phyloP scores from a whole-genome alignment of 2,888 invertebrate species.

The Polyommatus icarus region DNA sequence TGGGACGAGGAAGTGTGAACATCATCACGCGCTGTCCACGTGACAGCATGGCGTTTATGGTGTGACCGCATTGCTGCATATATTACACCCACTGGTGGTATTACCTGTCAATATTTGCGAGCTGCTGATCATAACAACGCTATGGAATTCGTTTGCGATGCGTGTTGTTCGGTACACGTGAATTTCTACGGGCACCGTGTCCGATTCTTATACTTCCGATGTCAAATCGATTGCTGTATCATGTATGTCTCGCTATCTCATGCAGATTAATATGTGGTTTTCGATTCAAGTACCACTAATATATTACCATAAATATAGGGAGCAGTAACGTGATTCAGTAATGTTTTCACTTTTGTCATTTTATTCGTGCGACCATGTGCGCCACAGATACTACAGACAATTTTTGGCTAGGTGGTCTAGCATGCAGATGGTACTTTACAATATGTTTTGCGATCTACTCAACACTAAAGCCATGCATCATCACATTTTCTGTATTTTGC shows the following conservation, averaged over 20 bases:
- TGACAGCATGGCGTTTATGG: constrained; percentile 2
- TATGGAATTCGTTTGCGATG: not conserved
- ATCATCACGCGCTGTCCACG: not conserved
- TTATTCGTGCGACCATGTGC: too few species aligned
- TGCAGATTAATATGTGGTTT: too few species aligned
- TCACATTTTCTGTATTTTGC: not conserved
- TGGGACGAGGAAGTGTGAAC: not conserved
- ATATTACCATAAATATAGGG: too few species aligned
- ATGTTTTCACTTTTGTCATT: too few species aligned
- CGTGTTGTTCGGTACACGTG: not conserved
- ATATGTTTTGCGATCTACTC: not conserved
- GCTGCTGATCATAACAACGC: not conserved
- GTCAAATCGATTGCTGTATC: not conserved
- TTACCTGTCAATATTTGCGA: constrained; percentile 1
- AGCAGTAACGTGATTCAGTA: too few species aligned
- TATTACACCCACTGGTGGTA: constrained; percentile 1
- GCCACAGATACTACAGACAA: too few species aligned
- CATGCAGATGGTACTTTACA: not conserved
- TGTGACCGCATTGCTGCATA: constrained; percentile 22
- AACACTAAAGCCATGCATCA: too few species aligned
- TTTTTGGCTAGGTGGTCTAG: too few species aligned
- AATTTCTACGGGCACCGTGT: not conserved
- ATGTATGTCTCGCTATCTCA: too few species aligned
- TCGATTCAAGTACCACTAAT: too few species aligned
- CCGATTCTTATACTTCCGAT: not conserved